Evolutionary conservation across 2,888 invertebrate species (phyloP), one percentile per base, ranked within the genome.

Genomic region (Parnassius smintheus): DNA sequence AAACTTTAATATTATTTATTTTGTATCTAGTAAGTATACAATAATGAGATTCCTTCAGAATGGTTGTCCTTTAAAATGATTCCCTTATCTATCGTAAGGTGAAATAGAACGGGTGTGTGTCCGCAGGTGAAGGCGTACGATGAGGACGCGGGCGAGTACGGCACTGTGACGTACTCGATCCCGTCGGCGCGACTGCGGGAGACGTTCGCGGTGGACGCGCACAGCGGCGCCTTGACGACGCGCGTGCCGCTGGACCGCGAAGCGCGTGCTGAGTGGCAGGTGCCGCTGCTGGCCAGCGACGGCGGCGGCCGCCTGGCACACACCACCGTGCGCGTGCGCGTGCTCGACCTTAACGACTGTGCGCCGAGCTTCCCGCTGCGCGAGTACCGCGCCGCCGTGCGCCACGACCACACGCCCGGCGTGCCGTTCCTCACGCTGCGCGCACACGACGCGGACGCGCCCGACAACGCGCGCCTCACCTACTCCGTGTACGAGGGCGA

Each of bases 321-420:
- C 83, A 93, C 96, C 52, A 92, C 93, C 44, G 94, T 97, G 68
- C 93, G 96, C 82, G 96, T 98, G 50, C 94, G 94, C 81, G 95
- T 98, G 56, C 91, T 92, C 25, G 98, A 98, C 86, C 93, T 94
- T 68, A 97, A 98, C 86, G 98, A 98, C 82, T 95, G 97, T 83
- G 90, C 94, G 58, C 98, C 98, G 0, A 87, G 86, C 62, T 97
- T 97, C 83, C 90, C 94, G 67, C 89, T 96, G 64, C 94, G 93
- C 69, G 95, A 96, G 83, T 97, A 97, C 83, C 95, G 95, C 83
- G 94, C 95, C 45, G 94, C 94, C 64, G 94, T 96, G 68, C 93
- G 94, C 70, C 90, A 93, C 50, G 83, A 82, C 75, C 80, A 81
- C 66, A 75, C 85, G 61, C 82, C 83, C 59, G 78, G 66, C 67